phyloP scores from a whole-genome alignment of 2,113 vertebrate species.

The Hydrochoerus hydrochaeris region DNA sequence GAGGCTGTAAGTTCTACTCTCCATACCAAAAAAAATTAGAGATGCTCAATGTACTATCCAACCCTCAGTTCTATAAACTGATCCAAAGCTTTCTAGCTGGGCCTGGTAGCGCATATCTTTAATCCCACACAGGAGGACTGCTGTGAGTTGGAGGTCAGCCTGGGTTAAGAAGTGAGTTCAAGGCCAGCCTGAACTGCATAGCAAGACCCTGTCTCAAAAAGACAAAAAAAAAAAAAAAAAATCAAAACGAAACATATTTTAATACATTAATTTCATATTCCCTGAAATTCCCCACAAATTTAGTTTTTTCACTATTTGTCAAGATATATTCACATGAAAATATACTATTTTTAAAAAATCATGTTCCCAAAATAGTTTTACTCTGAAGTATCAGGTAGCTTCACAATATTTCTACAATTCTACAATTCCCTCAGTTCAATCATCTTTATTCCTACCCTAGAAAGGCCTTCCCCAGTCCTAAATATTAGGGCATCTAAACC shows the following conservation, averaged over 20 bases:
- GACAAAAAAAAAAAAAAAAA: background rate
- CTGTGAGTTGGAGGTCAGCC: too few relatives aligned
- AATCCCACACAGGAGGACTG: too few relatives aligned
- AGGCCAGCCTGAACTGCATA: too few relatives aligned
- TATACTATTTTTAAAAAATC: background rate
- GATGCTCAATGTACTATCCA: too few relatives aligned
- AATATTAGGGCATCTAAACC: background rate
- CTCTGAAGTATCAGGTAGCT: slow-evolving; percentile 13
- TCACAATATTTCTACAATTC: background rate
- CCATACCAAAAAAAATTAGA: background rate
- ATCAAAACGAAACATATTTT: background rate
- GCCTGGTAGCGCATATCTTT: too few relatives aligned
- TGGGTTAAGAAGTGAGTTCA: too few relatives aligned
- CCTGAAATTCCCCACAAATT: background rate
- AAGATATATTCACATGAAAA: background rate
- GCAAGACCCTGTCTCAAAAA: too few relatives aligned
- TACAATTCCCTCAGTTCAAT: background rate
- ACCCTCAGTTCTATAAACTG: too few relatives aligned
- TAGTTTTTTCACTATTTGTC: background rate
- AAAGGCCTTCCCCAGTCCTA: background rate
- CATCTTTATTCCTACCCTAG: background rate
- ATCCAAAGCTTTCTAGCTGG: too few relatives aligned
- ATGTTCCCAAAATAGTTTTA: background rate
- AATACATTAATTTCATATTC: background rate
- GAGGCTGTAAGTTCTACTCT: too few relatives aligned